Base-by-base conservation (phyloP, 2,888 invertebrate genomes). In the Yponomeuta malinellus region DNA sequence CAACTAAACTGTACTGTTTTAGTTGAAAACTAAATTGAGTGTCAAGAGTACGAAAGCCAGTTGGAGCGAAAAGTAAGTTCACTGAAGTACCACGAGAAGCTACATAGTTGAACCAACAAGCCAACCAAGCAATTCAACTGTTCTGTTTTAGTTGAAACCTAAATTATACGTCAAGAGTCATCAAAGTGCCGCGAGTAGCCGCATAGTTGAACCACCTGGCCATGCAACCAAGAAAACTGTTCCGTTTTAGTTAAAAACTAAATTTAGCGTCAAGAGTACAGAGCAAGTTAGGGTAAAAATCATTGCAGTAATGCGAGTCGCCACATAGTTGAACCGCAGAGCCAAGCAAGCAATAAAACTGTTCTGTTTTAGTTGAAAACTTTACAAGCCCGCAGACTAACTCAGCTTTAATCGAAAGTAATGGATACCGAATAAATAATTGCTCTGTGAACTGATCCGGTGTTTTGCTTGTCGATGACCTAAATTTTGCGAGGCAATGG, bases 301-400 rank as follows among this genome's bases (percentile, higher is more conserved):
- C 12, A 15, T 15, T 43, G 43, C 43, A 43, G 0, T 15, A 59
- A 15, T 5, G 52, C 52, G 15, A 59, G 52, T 59, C 12, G 52
- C 12, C 52, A 43, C 43, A 43, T 43, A 59, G 52, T 59, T 59
- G 12, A 59, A 59, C 52, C 52, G 0, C 2, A 3, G 15, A 15
- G 12, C 52, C 52, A 59, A 52, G 33, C 69, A 52, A 48, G 48
- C 69, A 69, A 69, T 59, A 69, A 29, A 52, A 69, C 59, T 69
- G 52, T 69, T 33, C 52, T 52, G 15, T 59, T 52, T 69, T 69
- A 65, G 65, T 65, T 65, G 29, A 29, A 65, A 65, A 65, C 65
- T 43, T 43, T 9, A 1, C 43, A 43, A 5, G 43, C 43, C 43
- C 43, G 8, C 0, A 43, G 8, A 43, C 43, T 43, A 43, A 43